phyloP scores from a whole-genome alignment of 2,113 vertebrate genomes.

The Malaclemys terrapin region DNA sequence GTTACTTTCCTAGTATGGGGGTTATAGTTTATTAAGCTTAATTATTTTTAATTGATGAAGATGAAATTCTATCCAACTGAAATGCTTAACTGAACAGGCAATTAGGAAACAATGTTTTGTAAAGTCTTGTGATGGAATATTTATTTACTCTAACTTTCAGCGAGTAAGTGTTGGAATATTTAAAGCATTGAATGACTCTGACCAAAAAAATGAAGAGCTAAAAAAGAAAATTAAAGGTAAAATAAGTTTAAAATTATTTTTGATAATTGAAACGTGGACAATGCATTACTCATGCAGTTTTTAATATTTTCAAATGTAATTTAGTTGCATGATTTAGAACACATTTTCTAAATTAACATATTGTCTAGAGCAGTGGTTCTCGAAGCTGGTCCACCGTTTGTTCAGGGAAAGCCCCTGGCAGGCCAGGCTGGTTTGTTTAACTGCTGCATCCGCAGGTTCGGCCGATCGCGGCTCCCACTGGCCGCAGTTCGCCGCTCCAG shows the following conservation, averaged over 20 bases:
- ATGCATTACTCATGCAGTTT: not conserved
- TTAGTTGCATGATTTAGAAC: not conserved
- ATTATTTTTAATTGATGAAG: conserved; percentile 41
- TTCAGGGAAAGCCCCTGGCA: too few relatives aligned
- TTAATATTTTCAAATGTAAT: not conserved
- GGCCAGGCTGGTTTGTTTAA: too few relatives aligned
- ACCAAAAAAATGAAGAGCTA: conserved; percentile 83
- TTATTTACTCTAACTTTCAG: conserved; percentile 79
- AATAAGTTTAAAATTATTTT: not conserved
- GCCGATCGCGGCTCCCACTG: too few relatives aligned
- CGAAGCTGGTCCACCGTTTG: too few relatives aligned
- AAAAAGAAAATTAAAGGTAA: conserved; percentile 92
- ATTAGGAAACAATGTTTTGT: conserved; percentile 34
- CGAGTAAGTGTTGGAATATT: conserved; percentile 87
- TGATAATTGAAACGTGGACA: conserved; percentile 35
- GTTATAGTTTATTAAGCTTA: not conserved
- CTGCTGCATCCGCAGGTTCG: too few relatives aligned
- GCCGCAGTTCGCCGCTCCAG: too few relatives aligned
- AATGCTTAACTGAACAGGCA: conserved; percentile 31
- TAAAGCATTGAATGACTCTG: conserved; percentile 85
- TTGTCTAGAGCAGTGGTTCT: not conserved
- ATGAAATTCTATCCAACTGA: not conserved
- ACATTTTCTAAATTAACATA: not conserved
- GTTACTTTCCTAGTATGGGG: not conserved
- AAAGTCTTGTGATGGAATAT: not conserved